Evolutionary conservation across 2,113 vertebrate genomes (phyloP), one percentile per base, ranked within the genome.

Genomic region (Anas platyrhynchos): DNA sequence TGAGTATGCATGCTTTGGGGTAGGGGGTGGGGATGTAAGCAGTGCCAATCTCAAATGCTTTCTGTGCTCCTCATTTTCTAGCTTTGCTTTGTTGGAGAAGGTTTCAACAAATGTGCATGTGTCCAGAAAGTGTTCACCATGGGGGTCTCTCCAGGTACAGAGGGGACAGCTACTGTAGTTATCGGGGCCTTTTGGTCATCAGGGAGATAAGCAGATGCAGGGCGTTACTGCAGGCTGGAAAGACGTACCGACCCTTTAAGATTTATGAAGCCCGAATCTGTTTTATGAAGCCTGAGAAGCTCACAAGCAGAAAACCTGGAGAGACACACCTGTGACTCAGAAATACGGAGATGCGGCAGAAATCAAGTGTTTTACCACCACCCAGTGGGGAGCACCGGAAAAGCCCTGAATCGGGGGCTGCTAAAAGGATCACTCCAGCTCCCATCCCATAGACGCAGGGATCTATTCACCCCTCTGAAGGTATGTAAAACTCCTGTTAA

Each of bases 401-500:
- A 38, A 44, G 27, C n/a, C 29, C 41, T 6, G 7, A 14, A 8
- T 2, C 7, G 3, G n/a, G 3, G 7, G 2, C 18, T 0, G 12
- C 13, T 3, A 7, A 3, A 1, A 0, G 8, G 25, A 16, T 29
- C 68, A 48, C 50, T 16, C 41, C 65, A 14, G 25, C 8, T 54
- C 72, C 22, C 6, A 32, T 36, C 50, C 67, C n/a, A 7, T 26
- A 6, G 18, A 41, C 7, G 3, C 25, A 4, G 16, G 59, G 21
- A 8, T 13, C 31, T 21, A 2, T 4, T 18, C 38, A 29, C 6
- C 20, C 44, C 11, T 1, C 12, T 15, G 29, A 4, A 25, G 46
- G 7, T 11, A 3, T 1, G 4, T 16, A 0, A 6, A 9, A 67
- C 22, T 50, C n/a, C 43, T 14, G 0, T 6, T 18, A 1, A 18